Base-by-base conservation (phyloP, 2,888 invertebrate species). In the Melieria omissa region DNA sequence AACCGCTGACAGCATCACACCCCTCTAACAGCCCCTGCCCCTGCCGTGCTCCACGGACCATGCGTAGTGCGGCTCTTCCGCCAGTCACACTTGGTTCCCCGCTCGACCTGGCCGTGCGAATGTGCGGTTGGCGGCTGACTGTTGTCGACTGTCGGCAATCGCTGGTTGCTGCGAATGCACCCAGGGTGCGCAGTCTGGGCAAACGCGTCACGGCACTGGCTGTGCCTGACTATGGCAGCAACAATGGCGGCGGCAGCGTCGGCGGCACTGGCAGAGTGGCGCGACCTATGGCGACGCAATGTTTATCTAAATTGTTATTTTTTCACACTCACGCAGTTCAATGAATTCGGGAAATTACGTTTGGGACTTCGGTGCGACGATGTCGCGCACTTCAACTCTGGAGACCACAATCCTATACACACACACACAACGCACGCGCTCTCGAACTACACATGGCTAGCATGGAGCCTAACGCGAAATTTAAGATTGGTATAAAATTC, bases 251-350 rank as follows among this genome's bases (percentile, higher is more conserved):
- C 10, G 44, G 5, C 57, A 57, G 29, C 29, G 29, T 4, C 5
- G 16, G 9, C 49, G 29, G 41, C 64, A 14, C 10, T 29, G 29
- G 29, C 71, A 73, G 65, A 76, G 72, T 76, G 78, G 74, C 76
- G 76, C 74, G 78, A 75, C 78, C 77, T 77, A 78, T 77, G 79
- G 76, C 78, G 83, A 81, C 83, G 80, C 81, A 82, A 82, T 84
- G 82, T 85, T 86, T 86, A 86, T 86, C 86, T 86, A 86, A 86
- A 86, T 86, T 86, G 86, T 84, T 85, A 86, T 85, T 86, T 86
- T 29, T 86, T 86, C 86, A 85, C 86, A 86, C 86, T 86, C 82
- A 85, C 84, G 84, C 86, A 86, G 86, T 86, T 86, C 86, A 86
- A 84, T 86, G 86, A 86, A 83, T 86, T 85, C 81, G 83, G 83